Conservation (phyloP, 1,140 invertebrate genomes). For the Heliconius eleuchia region DNA sequence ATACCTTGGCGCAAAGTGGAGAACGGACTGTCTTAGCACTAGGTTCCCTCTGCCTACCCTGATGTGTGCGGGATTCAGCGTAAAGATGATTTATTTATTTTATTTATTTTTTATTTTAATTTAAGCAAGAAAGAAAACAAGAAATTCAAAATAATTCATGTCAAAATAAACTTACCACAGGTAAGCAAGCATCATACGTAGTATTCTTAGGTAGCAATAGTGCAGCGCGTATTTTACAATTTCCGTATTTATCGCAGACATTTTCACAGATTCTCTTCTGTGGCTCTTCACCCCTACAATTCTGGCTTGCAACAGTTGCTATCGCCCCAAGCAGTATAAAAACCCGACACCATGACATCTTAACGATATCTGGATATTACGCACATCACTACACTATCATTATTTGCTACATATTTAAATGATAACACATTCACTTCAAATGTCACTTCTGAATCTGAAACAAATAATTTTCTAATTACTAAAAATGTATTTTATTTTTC, state of each 20-base stretch:
- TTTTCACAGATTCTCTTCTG: constrained; percentile 73
- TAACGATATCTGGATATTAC: constrained; percentile 43
- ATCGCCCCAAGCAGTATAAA: constrained; percentile 44
- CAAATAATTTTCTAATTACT: constrained; percentile 37
- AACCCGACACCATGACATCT: constrained; percentile 58
- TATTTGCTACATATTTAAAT: constrained; percentile 39
- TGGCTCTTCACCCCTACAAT: constrained; percentile 75
- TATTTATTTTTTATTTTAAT: no score
- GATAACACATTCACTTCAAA: constrained; percentile 16
- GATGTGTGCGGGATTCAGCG: no score
- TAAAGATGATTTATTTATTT: no score
- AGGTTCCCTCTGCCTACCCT: no score
- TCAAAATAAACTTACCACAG: constrained; percentile 61
- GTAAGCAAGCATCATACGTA: constrained; percentile 76
- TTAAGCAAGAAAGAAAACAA: neutral
- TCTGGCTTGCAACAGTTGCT: constrained; percentile 44
- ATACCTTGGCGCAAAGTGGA: neutral
- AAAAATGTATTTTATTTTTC: neutral
- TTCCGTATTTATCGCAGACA: constrained; percentile 69
- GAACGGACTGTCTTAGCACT: neutral
- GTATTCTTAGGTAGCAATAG: constrained; percentile 82
- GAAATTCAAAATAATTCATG: neutral
- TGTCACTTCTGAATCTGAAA: constrained; percentile 42
- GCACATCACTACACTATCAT: constrained; percentile 48
- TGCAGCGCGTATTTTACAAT: constrained; percentile 81